Percentiles rank a stretch among this genome's conserved stretches.
Evolutionary conservation across 2,797 vertebrate genomes (phyloP).

Genomic region (Telmatherina bonti): DNA sequence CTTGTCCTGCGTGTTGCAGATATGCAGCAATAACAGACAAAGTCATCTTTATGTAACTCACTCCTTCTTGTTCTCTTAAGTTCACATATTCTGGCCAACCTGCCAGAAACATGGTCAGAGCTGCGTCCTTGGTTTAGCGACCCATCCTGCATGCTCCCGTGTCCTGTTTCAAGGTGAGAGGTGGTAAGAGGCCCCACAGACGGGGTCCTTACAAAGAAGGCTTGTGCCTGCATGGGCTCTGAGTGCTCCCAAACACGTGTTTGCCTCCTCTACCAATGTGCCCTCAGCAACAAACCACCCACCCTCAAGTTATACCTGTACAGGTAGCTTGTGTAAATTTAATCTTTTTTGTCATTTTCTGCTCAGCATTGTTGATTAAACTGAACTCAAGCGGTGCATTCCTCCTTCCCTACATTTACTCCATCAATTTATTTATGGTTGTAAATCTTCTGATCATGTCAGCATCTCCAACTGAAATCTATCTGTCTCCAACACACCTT

Average conservation of each 20-base stretch:
- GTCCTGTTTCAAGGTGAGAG: slow-evolving; percentile 74
- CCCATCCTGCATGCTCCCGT: slow-evolving; percentile 35
- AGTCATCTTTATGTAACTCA: not conserved
- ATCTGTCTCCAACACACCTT: not conserved
- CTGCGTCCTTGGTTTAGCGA: slow-evolving; percentile 38
- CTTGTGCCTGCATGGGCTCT: slow-evolving; percentile 56
- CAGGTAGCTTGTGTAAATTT: not conserved
- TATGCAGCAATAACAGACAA: too few relatives aligned
- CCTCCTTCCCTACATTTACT: slow-evolving; percentile 17
- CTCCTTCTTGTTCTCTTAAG: not conserved
- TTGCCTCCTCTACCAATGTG: slow-evolving; percentile 20
- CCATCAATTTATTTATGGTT: not conserved
- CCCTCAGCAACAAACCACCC: slow-evolving; percentile 33
- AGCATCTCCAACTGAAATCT: not conserved
- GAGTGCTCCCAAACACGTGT: slow-evolving; percentile 60
- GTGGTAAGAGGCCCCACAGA: slow-evolving; percentile 41
- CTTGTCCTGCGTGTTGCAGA: too few relatives aligned
- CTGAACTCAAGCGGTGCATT: slow-evolving; percentile 20
- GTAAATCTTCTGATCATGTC: not conserved
- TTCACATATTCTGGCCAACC: not conserved
- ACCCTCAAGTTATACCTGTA: slow-evolving; percentile 18
- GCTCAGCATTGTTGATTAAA: slow-evolving; percentile 13
- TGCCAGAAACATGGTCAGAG: slow-evolving; percentile 17
- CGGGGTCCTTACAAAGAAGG: slow-evolving; percentile 67
- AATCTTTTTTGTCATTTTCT: not conserved